Base-by-base conservation (phyloP, 2,113 vertebrate genomes). In the Periophthalmus modestus region DNA sequence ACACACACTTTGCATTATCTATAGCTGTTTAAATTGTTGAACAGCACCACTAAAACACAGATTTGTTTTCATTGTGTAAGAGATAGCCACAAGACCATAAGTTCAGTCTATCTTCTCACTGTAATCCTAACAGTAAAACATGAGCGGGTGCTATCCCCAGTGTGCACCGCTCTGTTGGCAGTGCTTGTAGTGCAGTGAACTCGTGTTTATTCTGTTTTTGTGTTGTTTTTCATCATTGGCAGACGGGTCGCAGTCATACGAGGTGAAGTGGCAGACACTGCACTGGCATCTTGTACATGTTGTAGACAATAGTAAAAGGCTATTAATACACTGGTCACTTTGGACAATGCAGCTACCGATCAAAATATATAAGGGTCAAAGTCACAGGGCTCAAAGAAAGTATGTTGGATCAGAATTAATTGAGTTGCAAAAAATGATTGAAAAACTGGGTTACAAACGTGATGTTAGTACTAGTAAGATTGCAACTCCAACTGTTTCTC, bases 181-280 rank as follows among this genome's bases (percentile, higher is more conserved):
- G 36, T 46, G 34, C 43, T 15, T 13, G 47, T 59, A 61, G 39
- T 48, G 28, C 19, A 16, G 58, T 23, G 39, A 70, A 72, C 57
- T 34, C 69, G 18, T 67, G 36, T 68, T 18, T 46, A 54, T 57
- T n/a, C 15, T 62, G 69, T 67, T n/a, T n/a, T 54, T 76, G 15
- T 39, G n/a, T 4, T 24, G 50, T 62, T 68, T n/a, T n/a, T 59
- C n/a, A 65, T 65, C 62, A 65, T 39, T 65, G 62, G 62, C 62
- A 67, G 48, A 71, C 43, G 5, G 50, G 47, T n/a, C 34, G 34
- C 61, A 48, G 66, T 39, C 61, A 63, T 47, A 76, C 12, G 4
- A 61, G 14, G 54, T 69, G 54, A 77, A 47, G 69, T 10, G 23
- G 50, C 55, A 62, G 28, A 62, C 59, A 9, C 59, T 2, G 14